Percentiles rank a stretch among this genome's conserved stretches.
phyloP scores from a whole-genome alignment of 1,140 invertebrate species.

The Tribolium madens region DNA sequence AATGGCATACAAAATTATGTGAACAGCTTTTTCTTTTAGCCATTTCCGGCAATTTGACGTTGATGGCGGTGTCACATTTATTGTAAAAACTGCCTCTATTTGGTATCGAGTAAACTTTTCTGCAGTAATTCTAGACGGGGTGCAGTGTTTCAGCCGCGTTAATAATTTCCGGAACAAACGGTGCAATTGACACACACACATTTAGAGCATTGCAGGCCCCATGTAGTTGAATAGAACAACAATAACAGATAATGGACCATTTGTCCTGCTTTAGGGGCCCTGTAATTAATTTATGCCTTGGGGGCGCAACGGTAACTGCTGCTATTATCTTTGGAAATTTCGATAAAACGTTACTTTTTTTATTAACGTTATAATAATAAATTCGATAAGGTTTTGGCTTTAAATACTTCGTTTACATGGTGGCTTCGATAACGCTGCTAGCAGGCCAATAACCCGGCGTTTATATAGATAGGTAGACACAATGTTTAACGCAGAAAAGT shows the following conservation, averaged over 20 bases:
- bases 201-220: not conserved
- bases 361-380: not conserved
- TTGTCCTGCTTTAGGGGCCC: constrained; percentile 16
- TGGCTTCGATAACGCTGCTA: constrained; percentile 9
- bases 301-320: constrained; percentile 14
- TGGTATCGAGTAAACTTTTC: not conserved
- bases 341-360: constrained; percentile 23
- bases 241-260: constrained; percentile 36
- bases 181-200: constrained; percentile 36
- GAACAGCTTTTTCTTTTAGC: not conserved
- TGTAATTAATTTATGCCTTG: constrained; percentile 30
- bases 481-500: constrained; percentile 1
- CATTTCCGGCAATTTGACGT: constrained; percentile 17
- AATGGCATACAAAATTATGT: not conserved
- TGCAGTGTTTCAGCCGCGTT: constrained; percentile 11
- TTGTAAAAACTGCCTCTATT: not conserved
- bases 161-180: constrained; percentile 31
- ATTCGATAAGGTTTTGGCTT: constrained; percentile 18
- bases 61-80: not conserved
- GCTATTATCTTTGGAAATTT: constrained; percentile 19
- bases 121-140: not conserved
- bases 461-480: not conserved
- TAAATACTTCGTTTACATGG: constrained; percentile 6
- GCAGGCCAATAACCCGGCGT: constrained; percentile 16
- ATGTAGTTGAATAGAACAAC: constrained; percentile 26